A percentile compares a stretch with the other conserved stretches of the same genome.
Conservation (phyloP, 23 tunicate species). For the Styela clava region DNA sequence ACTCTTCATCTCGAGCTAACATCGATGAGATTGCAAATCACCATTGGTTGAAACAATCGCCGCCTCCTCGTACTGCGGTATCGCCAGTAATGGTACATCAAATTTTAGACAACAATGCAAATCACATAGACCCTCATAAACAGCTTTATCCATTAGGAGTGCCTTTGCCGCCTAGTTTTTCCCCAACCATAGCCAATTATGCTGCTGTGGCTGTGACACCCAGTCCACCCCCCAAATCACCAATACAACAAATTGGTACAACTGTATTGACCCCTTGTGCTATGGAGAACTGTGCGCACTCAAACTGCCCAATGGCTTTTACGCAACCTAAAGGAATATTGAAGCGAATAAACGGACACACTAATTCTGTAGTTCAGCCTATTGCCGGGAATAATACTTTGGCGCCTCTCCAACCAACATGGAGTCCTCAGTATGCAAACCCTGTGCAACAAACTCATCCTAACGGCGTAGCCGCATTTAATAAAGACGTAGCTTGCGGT, state of each 20-base stretch:
- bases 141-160: neutral
- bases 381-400: neutral
- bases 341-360: neutral
- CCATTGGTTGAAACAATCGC: conserved; percentile 26
- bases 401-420: neutral
- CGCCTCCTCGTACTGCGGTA: neutral
- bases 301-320: neutral
- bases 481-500: conserved; percentile 64
- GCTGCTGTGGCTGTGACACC: neutral
- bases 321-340: neutral
- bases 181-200: neutral
- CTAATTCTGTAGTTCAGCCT: neutral
- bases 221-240: neutral
- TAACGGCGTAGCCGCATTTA: neutral
- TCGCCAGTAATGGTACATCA: neutral
- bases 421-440: neutral
- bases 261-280: neutral
- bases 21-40: conserved; percentile 53
- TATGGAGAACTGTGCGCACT: neutral
- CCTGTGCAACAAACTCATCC: neutral
- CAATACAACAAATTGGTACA: neutral
- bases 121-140: neutral
- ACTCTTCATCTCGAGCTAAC: conserved; percentile 56
- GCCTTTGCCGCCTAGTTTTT: neutral
- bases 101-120: neutral